Conservation (phyloP, 1,140 invertebrate genomes). For the Protaetia brevitarsis region DNA sequence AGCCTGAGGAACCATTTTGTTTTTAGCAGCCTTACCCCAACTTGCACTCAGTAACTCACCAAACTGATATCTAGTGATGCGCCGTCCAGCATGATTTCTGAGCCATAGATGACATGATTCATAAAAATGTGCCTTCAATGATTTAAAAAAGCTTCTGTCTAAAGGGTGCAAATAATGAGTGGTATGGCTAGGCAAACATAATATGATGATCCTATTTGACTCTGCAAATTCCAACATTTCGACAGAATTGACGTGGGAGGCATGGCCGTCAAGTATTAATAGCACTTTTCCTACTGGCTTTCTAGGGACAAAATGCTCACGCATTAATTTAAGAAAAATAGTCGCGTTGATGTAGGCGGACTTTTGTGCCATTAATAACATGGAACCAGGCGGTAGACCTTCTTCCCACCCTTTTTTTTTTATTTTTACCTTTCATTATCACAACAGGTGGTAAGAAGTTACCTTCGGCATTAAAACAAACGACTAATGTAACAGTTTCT, state of each 20-base stretch:
- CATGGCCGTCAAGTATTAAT: constrained; percentile 41
- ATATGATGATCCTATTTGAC: too few species aligned
- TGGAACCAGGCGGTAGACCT: constrained; percentile 37
- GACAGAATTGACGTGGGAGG: constrained; percentile 33
- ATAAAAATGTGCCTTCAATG: too few species aligned
- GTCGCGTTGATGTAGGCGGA: constrained; percentile 45
- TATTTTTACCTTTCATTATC: constrained; percentile 45
- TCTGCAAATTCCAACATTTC: constrained; percentile 37
- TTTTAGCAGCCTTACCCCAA: too few species aligned
- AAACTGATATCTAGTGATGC: too few species aligned
- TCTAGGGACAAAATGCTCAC: constrained; percentile 36
- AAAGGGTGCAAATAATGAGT: too few species aligned
- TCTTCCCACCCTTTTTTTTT: constrained; percentile 43
- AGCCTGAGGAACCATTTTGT: too few species aligned
- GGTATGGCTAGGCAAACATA: too few species aligned
- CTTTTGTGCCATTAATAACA: constrained; percentile 44
- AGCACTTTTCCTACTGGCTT: constrained; percentile 37
- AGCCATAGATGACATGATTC: too few species aligned
- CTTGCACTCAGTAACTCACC: too few species aligned
- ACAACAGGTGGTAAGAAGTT: constrained; percentile 35
- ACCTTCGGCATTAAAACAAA: constrained; percentile 39
- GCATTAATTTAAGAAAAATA: constrained; percentile 43
- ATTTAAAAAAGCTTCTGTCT: too few species aligned
- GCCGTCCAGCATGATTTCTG: too few species aligned
- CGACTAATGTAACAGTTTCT: constrained; percentile 44